phyloP scores from a whole-genome alignment of 2,113 vertebrate genomes.

The Protobothrops flavoviridis region DNA sequence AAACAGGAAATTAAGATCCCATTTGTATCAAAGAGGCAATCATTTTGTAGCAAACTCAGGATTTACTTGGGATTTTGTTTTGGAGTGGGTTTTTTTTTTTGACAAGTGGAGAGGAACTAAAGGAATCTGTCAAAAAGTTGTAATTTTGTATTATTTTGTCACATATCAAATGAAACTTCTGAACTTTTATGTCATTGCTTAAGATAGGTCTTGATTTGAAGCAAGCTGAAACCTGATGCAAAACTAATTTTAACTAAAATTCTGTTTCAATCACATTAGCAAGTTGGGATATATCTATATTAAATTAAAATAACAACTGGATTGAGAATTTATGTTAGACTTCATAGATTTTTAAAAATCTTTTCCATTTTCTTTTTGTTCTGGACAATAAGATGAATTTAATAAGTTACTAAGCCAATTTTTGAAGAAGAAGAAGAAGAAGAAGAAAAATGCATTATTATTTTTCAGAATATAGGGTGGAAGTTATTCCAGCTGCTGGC shows the following conservation, averaged over 20 bases:
- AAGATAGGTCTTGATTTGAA: neutral
- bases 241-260: slow-evolving; percentile 18
- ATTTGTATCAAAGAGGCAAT: too few species aligned
- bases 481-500: neutral
- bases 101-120: too few species aligned
- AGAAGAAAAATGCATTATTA: too few species aligned
- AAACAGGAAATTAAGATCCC: too few species aligned
- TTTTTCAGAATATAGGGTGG: neutral
- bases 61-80: too few species aligned
- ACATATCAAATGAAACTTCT: too few species aligned
- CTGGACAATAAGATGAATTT: neutral
- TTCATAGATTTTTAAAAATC: neutral
- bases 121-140: too few species aligned
- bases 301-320: neutral
- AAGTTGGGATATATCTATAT: neutral
- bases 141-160: too few species aligned
- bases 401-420: neutral
- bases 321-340: neutral
- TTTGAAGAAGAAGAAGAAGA: too few species aligned
- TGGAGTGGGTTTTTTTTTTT: too few species aligned
- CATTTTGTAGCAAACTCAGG: too few species aligned
- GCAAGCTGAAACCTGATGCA: neutral
- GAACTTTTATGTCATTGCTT: too few species aligned
- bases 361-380: neutral
- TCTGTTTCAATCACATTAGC: neutral